A percentile compares a stretch with the other conserved stretches of the same genome.
Conservation (phyloP, 1,140 invertebrate species). For the Drosophila pectinifera region DNA sequence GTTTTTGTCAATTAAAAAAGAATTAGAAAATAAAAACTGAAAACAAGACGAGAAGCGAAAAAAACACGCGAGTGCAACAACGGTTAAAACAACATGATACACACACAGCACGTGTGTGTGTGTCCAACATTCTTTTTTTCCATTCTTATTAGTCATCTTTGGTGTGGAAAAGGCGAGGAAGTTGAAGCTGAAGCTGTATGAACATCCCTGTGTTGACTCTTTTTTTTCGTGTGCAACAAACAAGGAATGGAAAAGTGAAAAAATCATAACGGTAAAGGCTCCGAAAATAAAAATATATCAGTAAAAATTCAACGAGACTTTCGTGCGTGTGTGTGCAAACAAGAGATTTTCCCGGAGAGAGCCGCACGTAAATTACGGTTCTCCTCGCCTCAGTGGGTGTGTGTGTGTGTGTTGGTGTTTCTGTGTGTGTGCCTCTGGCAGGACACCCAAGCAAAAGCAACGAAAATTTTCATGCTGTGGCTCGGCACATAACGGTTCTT, state of each 20-base stretch:
- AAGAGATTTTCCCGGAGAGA: conserved; percentile 76
- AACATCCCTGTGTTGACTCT: conserved; percentile 3
- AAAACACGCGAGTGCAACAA: conserved; percentile 64
- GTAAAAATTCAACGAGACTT: conserved; percentile 72
- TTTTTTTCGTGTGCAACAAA: conserved; percentile 39
- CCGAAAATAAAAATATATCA: conserved; percentile 69
- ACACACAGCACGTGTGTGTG: conserved; percentile 44
- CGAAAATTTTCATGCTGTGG: conserved; percentile 70
- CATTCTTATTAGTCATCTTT: conserved; percentile 44
- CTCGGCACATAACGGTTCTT: conserved; percentile 45
- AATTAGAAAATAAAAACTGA: conserved; percentile 26
- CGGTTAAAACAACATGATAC: conserved; percentile 61
- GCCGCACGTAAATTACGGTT: conserved; percentile 69
- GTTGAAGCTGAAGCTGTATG: conserved; percentile 13
- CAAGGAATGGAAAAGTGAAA: conserved; percentile 24
- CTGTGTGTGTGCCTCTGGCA: conserved; percentile 36
- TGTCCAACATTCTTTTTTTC: conserved; percentile 25
- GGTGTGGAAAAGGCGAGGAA: conserved; percentile 19
- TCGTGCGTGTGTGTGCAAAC: conserved; percentile 53
- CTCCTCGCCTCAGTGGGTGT: conserved; percentile 39
- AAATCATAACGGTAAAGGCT: conserved; percentile 35
- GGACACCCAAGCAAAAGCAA: conserved; percentile 69
- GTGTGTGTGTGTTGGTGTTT: conserved; percentile 21
- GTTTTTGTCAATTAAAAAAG: conserved; percentile 42
- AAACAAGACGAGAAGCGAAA: conserved; percentile 21